These are phyloP conservation scores for Portevinia maculata DNA, from an alignment of 2,888 invertebrate species.

Conservation along the genomic window DNA sequence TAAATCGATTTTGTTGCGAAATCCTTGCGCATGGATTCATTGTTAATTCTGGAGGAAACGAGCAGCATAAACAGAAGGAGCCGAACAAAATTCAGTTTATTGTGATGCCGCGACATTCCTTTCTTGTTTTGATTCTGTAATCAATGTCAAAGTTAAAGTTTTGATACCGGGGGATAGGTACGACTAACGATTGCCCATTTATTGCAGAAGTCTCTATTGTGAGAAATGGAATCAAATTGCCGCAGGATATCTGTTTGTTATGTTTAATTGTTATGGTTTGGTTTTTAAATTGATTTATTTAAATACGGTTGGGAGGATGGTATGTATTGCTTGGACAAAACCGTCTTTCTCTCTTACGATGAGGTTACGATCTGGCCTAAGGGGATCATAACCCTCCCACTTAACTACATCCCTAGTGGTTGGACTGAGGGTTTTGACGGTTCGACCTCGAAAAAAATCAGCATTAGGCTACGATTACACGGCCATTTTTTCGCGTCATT, in stretches of 20 bases:
- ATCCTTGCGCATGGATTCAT: slow-evolving; percentile 14
- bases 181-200: not conserved
- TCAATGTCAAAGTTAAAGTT: not conserved
- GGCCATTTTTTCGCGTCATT: no score
- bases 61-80: not conserved
- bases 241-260: not conserved
- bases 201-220: not conserved
- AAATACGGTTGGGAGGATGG: not conserved
- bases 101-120: not conserved
- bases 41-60: slow-evolving; percentile 11
- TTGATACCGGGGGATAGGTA: not conserved
- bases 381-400: no score
- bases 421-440: no score
- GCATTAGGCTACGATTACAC: no score
- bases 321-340: no score
- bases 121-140: not conserved
- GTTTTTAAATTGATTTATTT: not conserved
- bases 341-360: no score
- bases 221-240: not conserved
- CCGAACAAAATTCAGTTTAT: no score
- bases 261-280: not conserved
- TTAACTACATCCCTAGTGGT: no score
- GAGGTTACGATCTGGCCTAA: no score
- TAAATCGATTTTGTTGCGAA: slow-evolving; percentile 60
- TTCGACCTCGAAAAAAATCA: no score